Evolutionary conservation across 2,113 vertebrate genomes (phyloP), one percentile per base, ranked within the genome.

Genomic region (Loxodonta africana): DNA sequence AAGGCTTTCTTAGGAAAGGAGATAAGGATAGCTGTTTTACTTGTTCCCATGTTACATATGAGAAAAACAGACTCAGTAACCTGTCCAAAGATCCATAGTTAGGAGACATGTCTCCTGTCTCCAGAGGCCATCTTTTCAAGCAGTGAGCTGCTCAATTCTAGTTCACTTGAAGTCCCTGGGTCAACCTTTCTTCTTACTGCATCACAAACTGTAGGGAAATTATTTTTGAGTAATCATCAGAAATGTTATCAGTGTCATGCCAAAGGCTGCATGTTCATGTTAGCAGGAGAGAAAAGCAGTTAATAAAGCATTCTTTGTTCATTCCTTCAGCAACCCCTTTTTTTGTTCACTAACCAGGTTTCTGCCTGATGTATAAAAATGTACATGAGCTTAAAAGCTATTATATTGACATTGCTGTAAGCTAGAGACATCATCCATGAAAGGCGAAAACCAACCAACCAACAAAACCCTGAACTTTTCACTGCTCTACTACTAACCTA

Each of bases 341-440:
- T 93, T 78, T 93, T 96, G 60, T 90, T 96, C 95, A 74, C 46
- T 87, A 86, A 90, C 53, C 20, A 25, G n/a, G 30, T 91, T 83
- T 93, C n/a, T 93, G 8, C 26, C 7, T 74, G n/a, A 78, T 83
- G 11, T 82, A 26, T 76, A 73, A 69, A 73, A 87, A 76, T 86
- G 4, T 67, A 26, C 57, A 88, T 71, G 77, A 83, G 78, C 28
- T 91, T 74, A 86, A 73, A 88, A 76, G 6, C 93, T 73, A 63
- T 78, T 51, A 83, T 82, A 28, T 6, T 88, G 87, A 44, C 41
- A 81, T 91, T 76, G 73, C 88, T 71, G 82, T 51, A 88, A 33
- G 77, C 5, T 67, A 74, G 46, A 90, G 26, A 8, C 67, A 41
- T 63, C 41, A 92, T 90, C 17, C 15, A 69, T 48, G 25, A 93